These are phyloP conservation scores for Stichopus horrens DNA, from an alignment of 53 echinoderm and acorn worm genomes.

Conservation along the genomic window DNA sequence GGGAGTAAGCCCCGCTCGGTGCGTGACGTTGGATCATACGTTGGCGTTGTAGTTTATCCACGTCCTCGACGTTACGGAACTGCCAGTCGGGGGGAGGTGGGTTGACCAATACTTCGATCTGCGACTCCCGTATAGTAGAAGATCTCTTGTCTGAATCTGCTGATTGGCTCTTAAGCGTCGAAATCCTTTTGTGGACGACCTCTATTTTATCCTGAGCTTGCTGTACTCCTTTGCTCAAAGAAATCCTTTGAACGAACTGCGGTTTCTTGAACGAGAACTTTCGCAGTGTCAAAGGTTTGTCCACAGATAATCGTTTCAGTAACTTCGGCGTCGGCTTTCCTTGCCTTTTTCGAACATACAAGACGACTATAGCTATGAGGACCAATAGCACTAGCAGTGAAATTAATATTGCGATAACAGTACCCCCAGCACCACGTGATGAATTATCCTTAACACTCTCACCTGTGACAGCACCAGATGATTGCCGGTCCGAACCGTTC, in stretches of 20 bases:
- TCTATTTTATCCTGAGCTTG: constrained; percentile 7
- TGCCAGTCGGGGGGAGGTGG: constrained; percentile 86
- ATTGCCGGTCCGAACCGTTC: not conserved
- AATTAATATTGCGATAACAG: constrained; percentile 17
- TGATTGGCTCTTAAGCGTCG: not conserved
- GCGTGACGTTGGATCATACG: constrained; percentile 8
- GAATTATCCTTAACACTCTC: not conserved
- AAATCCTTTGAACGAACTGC: not conserved
- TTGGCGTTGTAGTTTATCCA: constrained; percentile 38
- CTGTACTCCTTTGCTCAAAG: constrained; percentile 20
- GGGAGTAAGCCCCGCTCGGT: constrained; percentile 16
- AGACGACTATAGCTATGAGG: not conserved
- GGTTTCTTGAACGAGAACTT: constrained; percentile 20
- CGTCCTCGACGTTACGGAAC: constrained; percentile 63
- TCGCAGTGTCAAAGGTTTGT: constrained; percentile 8
- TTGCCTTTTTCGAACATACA: constrained; percentile 9
- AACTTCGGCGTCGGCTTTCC: constrained; percentile 19
- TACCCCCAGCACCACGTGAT: not conserved
- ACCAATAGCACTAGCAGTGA: constrained; percentile 9
- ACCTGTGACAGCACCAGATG: not conserved
- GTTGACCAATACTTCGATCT: constrained; percentile 84
- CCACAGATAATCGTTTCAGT: constrained; percentile 20
- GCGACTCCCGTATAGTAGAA: constrained; percentile 53
- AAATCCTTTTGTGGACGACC: constrained; percentile 23
- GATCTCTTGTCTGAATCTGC: constrained; percentile 14